Evolutionary conservation across 2,888 invertebrate genomes (phyloP).

Genomic region (Mongoloraphidia duomilia): DNA sequence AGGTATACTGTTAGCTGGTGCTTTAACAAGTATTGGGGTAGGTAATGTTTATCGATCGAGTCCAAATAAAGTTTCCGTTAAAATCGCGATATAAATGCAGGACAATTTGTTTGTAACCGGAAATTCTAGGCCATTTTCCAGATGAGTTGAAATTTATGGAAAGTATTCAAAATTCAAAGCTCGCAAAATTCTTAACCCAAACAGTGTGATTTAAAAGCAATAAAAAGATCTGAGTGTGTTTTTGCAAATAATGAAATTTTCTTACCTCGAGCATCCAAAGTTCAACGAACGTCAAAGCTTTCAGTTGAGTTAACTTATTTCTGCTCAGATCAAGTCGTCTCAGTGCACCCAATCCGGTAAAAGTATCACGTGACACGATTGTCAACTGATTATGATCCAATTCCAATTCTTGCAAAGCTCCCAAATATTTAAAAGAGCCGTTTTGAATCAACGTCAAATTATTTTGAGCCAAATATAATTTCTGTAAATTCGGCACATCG

Average conservation of each 20-base stretch:
- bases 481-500: conserved; percentile 54
- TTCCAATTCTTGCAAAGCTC: conserved; percentile 64
- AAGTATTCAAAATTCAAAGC: too few species aligned
- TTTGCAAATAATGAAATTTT: not conserved
- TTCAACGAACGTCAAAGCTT: conserved; percentile 66
- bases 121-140: too few species aligned
- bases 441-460: conserved; percentile 72
- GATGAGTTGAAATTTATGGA: too few species aligned
- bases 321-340: conserved; percentile 57
- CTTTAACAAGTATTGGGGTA: too few species aligned
- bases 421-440: conserved; percentile 61
- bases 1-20: too few species aligned
- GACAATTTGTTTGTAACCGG: too few species aligned
- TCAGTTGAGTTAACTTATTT: conserved; percentile 63
- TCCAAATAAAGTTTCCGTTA: too few species aligned
- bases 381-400: conserved; percentile 64
- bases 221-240: too few species aligned
- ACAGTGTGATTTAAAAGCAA: too few species aligned
- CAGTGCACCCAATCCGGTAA: conserved; percentile 60
- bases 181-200: too few species aligned
- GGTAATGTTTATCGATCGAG: too few species aligned
- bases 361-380: conserved; percentile 60
- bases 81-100: too few species aligned
- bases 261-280: conserved; percentile 51
- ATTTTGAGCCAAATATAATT: conserved; percentile 73